These are phyloP conservation scores for Nephrocerus scutellatus DNA, from an alignment of 2,888 invertebrate genomes.

Conservation along the genomic window DNA sequence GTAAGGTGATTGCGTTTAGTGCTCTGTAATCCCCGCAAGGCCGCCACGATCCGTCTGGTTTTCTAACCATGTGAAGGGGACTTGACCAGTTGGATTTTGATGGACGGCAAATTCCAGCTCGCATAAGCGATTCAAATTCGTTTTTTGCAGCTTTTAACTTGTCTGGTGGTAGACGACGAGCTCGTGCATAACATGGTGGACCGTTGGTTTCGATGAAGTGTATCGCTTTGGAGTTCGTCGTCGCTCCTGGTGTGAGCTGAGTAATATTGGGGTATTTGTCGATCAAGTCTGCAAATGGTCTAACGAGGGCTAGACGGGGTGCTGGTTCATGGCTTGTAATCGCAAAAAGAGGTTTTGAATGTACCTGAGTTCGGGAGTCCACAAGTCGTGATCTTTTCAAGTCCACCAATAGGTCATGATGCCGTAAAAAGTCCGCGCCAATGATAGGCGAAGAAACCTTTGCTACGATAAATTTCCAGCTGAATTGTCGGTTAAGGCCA, in stretches of 20 bases:
- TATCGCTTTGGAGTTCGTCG: conserved; percentile 6
- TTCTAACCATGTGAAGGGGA: conserved; percentile 18
- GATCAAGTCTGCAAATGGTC: no score
- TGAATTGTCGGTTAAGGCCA: conserved; percentile 23
- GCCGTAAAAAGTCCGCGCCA: conserved; percentile 22
- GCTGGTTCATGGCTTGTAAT: no score
- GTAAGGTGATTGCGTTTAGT: conserved; percentile 26
- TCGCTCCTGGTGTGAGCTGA: no score
- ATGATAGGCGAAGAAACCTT: conserved; percentile 24
- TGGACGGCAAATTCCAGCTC: conserved; percentile 15
- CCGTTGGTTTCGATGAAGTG: conserved; percentile 18
- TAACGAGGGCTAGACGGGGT: no score
- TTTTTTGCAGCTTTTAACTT: conserved; percentile 16
- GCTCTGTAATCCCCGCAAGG: conserved; percentile 16
- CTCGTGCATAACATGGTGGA: conserved; percentile 12
- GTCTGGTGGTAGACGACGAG: conserved; percentile 11
- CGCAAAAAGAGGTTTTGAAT: not conserved
- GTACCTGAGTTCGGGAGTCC: conserved; percentile 4
- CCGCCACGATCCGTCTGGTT: conserved; percentile 17
- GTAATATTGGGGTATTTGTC: no score
- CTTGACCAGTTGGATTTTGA: conserved; percentile 20
- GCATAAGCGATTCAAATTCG: conserved; percentile 18
- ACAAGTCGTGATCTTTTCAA: no score
- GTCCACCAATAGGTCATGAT: conserved; percentile 16
- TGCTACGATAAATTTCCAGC: conserved; percentile 24